A percentile compares a stretch with the other conserved stretches of the same genome.
Evolutionary conservation across 2,888 invertebrate species (phyloP).

Genomic region (Ochropleura leucogaster): DNA sequence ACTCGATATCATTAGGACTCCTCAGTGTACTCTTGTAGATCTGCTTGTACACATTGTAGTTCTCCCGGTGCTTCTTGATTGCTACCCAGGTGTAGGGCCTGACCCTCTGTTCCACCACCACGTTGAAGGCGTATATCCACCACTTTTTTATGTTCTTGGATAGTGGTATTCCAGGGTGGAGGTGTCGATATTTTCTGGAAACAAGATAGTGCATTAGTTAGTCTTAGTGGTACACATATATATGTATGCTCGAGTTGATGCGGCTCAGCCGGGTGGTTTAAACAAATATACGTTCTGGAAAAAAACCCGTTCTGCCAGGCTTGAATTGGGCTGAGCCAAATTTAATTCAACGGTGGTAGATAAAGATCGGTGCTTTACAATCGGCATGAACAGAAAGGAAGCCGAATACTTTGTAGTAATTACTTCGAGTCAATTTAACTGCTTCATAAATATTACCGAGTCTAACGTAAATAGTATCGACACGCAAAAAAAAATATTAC

Average conservation of each 20-base stretch:
- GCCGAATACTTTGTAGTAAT: neutral
- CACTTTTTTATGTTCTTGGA: conserved; percentile 91
- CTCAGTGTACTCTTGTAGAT: conserved; percentile 93
- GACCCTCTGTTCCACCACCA: conserved; percentile 93
- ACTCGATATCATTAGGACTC: conserved; percentile 93
- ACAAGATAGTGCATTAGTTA: neutral
- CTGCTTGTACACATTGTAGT: conserved; percentile 92
- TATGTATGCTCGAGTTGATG: neutral
- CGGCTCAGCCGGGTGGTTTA: neutral
- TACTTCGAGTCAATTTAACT: neutral
- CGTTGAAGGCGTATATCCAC: conserved; percentile 94
- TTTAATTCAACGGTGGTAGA: neutral
- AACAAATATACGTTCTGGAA: neutral
- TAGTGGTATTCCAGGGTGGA: conserved; percentile 91
- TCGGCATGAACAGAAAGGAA: neutral
- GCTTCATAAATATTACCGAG: neutral
- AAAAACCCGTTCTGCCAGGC: neutral
- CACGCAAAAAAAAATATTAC: neutral
- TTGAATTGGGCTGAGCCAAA: neutral
- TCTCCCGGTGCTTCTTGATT: conserved; percentile 92
- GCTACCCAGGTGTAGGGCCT: conserved; percentile 94
- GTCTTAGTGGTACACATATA: too few relatives aligned
- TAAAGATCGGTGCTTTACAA: neutral
- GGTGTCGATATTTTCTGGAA: conserved; percentile 91
- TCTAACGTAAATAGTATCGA: neutral